These are phyloP conservation scores for Deroplatys truncata DNA, from an alignment of 2,888 invertebrate genomes.

Conservation along the genomic window DNA sequence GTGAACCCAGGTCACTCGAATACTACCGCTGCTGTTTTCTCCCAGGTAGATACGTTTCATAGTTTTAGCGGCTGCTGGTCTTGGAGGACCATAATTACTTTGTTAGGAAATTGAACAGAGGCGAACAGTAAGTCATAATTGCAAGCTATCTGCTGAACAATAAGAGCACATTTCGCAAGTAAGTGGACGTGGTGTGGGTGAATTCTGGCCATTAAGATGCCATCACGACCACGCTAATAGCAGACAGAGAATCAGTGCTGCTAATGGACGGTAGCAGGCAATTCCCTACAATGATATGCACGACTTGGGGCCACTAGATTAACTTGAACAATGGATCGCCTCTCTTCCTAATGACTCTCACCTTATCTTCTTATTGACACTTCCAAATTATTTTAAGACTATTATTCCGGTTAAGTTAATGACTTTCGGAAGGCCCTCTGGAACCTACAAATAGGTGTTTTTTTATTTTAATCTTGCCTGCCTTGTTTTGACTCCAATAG, in stretches of 20 bases:
- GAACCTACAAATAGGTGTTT: neutral
- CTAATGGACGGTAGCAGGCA: slow-evolving; percentile 26
- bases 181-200: neutral
- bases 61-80: neutral
- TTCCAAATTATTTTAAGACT: neutral
- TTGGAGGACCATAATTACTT: neutral
- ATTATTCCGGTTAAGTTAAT: neutral
- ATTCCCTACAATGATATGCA: slow-evolving; percentile 28
- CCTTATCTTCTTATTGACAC: neutral
- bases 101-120: neutral
- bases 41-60: no score
- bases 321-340: neutral
- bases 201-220: slow-evolving; percentile 14
- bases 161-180: neutral
- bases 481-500: no score
- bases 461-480: no score
- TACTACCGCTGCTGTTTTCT: no score
- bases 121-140: neutral
- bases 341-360: neutral
- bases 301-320: slow-evolving; percentile 6
- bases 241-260: neutral
- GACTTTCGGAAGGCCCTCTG: neutral
- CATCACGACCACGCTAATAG: slow-evolving; percentile 18
- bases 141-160: neutral
- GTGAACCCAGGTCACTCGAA: no score